phyloP scores from a whole-genome alignment of 2,797 vertebrate species.

The Paramormyrops hopkinsi region DNA sequence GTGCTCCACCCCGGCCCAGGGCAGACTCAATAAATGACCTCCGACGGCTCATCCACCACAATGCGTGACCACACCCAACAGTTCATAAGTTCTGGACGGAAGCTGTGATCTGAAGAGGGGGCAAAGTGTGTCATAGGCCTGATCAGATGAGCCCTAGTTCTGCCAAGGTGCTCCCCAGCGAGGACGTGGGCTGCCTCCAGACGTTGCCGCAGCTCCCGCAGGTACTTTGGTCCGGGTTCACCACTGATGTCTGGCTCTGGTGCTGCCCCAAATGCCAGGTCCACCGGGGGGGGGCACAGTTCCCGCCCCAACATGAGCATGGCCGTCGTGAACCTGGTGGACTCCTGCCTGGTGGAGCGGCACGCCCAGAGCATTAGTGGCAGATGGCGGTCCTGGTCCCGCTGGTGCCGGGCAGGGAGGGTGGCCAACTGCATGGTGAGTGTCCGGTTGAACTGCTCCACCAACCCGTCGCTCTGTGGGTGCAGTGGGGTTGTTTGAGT shows the following conservation, averaged over 20 bases:
- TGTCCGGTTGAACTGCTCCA: conserved; percentile 8
- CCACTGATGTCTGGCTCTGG: conserved; percentile 6
- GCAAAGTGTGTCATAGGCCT: neutral
- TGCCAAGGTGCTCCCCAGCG: neutral
- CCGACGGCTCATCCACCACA: neutral
- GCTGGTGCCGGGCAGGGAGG: conserved; percentile 3
- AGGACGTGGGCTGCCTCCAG: neutral
- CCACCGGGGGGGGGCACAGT: neutral
- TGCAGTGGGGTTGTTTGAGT: neutral
- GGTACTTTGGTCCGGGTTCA: neutral
- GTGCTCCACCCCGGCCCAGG: neutral
- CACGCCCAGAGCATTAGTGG: neutral
- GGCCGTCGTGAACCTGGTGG: neutral
- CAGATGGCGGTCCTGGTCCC: neutral
- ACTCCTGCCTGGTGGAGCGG: neutral
- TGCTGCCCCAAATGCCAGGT: neutral
- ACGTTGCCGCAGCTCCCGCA: neutral
- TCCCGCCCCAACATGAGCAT: neutral
- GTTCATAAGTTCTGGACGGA: neutral
- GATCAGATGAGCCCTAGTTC: neutral
- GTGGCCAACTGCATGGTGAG: neutral
- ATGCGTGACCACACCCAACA: neutral
- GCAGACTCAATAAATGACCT: neutral
- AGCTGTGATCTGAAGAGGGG: neutral
- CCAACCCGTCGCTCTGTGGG: neutral